Conservation (phyloP, 1,140 invertebrate species). For the Heliconius nattereri region DNA sequence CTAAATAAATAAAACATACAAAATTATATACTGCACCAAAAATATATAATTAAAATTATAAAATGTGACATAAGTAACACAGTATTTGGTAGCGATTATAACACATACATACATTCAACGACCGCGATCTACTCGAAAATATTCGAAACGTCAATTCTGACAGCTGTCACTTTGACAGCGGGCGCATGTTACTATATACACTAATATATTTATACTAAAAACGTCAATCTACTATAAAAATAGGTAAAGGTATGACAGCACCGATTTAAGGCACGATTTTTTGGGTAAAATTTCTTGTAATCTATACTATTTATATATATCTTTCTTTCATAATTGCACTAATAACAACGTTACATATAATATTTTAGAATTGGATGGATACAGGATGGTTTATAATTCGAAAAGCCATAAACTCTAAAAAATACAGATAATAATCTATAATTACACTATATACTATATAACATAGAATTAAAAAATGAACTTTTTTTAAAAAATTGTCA, state of each 20-base stretch:
- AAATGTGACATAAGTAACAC: background rate
- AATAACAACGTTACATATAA: background rate
- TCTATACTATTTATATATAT: background rate
- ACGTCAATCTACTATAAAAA: background rate
- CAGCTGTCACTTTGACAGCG: background rate
- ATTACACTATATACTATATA: background rate
- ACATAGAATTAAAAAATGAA: background rate
- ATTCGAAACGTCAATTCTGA: background rate
- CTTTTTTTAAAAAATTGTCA: background rate
- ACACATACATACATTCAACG: background rate
- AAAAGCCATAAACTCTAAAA: background rate
- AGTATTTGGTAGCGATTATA: background rate
- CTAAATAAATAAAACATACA: background rate
- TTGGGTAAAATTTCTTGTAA: background rate
- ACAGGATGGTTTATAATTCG: background rate
- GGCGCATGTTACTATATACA: background rate
- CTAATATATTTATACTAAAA: background rate
- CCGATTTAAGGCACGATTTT: slow-evolving; percentile 4
- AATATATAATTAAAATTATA: background rate
- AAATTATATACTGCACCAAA: slow-evolving; percentile 2
- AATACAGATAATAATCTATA: background rate
- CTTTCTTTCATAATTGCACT: background rate
- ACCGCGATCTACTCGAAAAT: slow-evolving; percentile 2
- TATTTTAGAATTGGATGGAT: slow-evolving; percentile 4
- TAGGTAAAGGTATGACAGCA: slow-evolving; percentile 2